Evolutionary conservation across 2,113 vertebrate species (phyloP), one percentile per base, ranked within the genome.

Genomic region (Toxostoma redivivum): DNA sequence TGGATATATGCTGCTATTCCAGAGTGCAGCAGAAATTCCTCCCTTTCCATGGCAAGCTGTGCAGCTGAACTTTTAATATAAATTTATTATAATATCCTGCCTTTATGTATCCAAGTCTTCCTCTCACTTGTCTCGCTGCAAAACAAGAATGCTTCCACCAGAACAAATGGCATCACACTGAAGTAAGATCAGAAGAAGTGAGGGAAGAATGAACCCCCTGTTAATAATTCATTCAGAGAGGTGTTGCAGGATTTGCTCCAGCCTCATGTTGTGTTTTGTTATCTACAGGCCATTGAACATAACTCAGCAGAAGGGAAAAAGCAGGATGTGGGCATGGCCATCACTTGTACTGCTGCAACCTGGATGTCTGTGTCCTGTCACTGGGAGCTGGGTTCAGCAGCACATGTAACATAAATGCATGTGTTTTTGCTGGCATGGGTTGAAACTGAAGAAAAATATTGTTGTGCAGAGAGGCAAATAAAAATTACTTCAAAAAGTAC

Each of bases 191-290:
- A 92, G 71, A 56, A 74, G 30, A 28, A 80, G 54, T 0, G 5
- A 73, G 71, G 76, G 62, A 77, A 81, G 76, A 72, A 62, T 62
- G 80, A 88, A 20, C 8, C 66, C 35, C 30, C 10, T 17, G 35
- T 92, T 58, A 86, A 92, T 90, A 91, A 92, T 94, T 94, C 28
- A 90, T 78, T 56, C 10, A 1, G 38, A 88, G 91, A 95, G 73
- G 86, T 74, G 94, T 83, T 90, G 22, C 33, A 61, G 91, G 88
- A 91, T 81, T 89, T 94, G 54, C 70, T 95, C 82, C 86, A 91
- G 92, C 73, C 61, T 87, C 31, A 0, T 38, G 85, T 96, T 82
- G 3, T 86, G 90, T 88, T 92, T 57, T 82, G 64, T 96, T 94
- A 94, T 94, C 65, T 89, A 28, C 69, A 60, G 76, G 30, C 61